These are phyloP conservation scores for Penaeus chinensis DNA, from an alignment of 1,140 invertebrate species.

Conservation along the genomic window DNA sequence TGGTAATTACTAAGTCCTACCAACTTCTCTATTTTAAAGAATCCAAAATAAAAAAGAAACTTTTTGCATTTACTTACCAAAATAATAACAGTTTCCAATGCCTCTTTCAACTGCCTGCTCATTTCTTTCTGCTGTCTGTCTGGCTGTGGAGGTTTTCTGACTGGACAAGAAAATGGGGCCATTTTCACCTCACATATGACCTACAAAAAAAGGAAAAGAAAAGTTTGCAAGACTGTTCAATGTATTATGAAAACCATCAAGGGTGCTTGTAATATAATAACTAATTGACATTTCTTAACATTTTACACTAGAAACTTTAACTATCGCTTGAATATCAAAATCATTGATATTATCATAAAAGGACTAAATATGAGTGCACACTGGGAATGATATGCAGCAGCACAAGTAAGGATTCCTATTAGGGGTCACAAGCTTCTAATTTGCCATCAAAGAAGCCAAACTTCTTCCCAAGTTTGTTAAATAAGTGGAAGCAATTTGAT, in stretches of 20 bases:
- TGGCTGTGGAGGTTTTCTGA: constrained; percentile 46
- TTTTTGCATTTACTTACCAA: constrained; percentile 46
- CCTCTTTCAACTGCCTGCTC: constrained; percentile 61
- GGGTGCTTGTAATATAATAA: not conserved
- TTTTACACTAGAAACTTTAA: not conserved
- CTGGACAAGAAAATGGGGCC: constrained; percentile 45
- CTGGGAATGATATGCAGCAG: not conserved
- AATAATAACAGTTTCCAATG: constrained; percentile 57
- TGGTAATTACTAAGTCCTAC: too few relatives aligned
- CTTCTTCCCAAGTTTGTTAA: too few relatives aligned
- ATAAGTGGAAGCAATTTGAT: too few relatives aligned
- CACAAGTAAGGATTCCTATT: not conserved
- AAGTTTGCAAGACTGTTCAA: not conserved
- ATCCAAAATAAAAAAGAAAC: not conserved
- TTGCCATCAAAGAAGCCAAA: too few relatives aligned
- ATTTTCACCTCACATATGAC: constrained; percentile 59
- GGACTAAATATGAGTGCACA: not conserved
- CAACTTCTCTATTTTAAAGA: not conserved
- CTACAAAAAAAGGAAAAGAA: constrained; percentile 23
- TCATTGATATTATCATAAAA: not conserved
- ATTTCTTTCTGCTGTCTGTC: constrained; percentile 56
- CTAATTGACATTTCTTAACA: too few relatives aligned
- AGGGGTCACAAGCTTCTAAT: not conserved
- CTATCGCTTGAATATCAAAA: too few relatives aligned
- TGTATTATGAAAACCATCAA: not conserved